These are phyloP conservation scores for Drosophila eugracilis DNA, from an alignment of 1,140 invertebrate genomes.

Conservation along the genomic window DNA sequence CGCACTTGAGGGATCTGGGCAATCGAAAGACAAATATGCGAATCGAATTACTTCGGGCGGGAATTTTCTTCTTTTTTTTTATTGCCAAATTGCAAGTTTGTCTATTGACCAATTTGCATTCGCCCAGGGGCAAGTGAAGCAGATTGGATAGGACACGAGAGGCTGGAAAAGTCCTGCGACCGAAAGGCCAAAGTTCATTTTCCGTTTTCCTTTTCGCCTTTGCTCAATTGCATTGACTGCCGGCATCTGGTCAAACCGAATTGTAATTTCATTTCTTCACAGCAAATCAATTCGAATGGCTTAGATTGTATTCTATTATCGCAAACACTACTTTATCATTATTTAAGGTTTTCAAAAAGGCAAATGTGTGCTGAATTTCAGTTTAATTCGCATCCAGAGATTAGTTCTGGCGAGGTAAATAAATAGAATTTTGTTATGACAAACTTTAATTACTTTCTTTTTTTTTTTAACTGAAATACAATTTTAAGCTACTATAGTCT, in stretches of 20 bases:
- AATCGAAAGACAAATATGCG: constrained; percentile 46
- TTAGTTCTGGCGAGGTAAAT: not conserved
- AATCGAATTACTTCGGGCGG: constrained; percentile 12
- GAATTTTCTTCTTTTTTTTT: constrained; percentile 10
- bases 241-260: constrained; percentile 11
- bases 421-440: not conserved
- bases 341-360: not conserved
- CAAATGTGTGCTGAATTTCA: too few species aligned
- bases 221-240: constrained; percentile 5
- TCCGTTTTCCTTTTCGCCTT: not conserved
- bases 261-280: not conserved
- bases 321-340: not conserved
- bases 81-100: constrained; percentile 14
- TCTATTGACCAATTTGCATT: constrained; percentile 28
- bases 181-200: constrained; percentile 16
- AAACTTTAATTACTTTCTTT: too few species aligned
- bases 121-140: constrained; percentile 3
- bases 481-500: too few species aligned
- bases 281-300: constrained; percentile 1
- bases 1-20: constrained; percentile 89
- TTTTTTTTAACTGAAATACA: too few species aligned
- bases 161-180: not conserved
- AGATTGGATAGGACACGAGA: constrained; percentile 13
- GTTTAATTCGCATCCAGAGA: too few species aligned
- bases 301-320: not conserved